Percentiles rank a stretch among this genome's conserved stretches.
Evolutionary conservation across 2,888 invertebrate species (phyloP).

Genomic region (Sylvicola cinctus): DNA sequence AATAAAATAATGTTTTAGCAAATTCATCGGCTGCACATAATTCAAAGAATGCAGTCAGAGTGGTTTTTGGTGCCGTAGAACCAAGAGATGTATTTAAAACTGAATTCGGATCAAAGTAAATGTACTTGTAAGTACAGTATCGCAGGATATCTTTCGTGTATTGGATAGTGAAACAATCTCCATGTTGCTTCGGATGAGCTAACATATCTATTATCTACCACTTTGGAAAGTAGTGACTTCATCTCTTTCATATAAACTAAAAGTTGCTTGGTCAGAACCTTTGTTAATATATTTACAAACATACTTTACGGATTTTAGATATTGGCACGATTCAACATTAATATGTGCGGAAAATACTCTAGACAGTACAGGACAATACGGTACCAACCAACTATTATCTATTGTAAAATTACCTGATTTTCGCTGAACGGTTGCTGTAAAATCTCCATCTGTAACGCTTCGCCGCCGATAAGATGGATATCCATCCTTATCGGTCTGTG

Average conservation of each 20-base stretch:
- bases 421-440: too few species aligned
- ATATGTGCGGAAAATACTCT: slow-evolving; percentile 16
- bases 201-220: slow-evolving; percentile 14
- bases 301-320: slow-evolving; percentile 21
- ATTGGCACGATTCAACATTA: slow-evolving; percentile 22
- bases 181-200: slow-evolving; percentile 11
- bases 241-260: too few species aligned
- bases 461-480: slow-evolving; percentile 15
- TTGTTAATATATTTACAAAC: slow-evolving; percentile 24
- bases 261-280: slow-evolving; percentile 19
- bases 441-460: too few species aligned
- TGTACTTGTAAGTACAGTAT: slow-evolving; percentile 10
- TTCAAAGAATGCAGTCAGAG: neutral
- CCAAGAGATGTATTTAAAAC: slow-evolving; percentile 12
- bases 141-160: slow-evolving; percentile 10
- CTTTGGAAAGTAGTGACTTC: slow-evolving; percentile 8
- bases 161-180: slow-evolving; percentile 9
- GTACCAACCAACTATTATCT: too few species aligned
- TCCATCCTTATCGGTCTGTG: slow-evolving; percentile 14
- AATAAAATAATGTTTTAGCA: neutral
- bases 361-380: slow-evolving; percentile 12
- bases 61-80: slow-evolving; percentile 10
- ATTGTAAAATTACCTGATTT: too few species aligned
- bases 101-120: slow-evolving; percentile 13
- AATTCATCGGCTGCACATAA: neutral